Evolutionary conservation across 2,113 vertebrate species (phyloP).

Genomic region (Hepsetus odoe): DNA sequence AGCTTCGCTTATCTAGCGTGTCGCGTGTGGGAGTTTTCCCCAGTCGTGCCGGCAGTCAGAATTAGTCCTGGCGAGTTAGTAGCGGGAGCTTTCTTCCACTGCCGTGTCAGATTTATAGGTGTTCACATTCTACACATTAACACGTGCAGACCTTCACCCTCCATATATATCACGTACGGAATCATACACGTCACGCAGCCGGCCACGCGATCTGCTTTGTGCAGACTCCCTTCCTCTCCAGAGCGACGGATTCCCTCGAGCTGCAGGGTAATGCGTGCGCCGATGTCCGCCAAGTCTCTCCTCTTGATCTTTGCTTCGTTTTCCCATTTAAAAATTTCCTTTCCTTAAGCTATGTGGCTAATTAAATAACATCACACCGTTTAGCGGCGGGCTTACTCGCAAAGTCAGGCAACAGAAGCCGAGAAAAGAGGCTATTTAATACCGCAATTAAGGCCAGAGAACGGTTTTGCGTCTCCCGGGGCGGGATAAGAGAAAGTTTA

Average conservation of each 20-base stretch:
- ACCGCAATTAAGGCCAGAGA: slow-evolving; percentile 65
- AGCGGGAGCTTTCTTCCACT: background rate
- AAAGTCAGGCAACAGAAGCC: slow-evolving; percentile 59
- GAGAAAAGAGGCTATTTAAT: slow-evolving; percentile 69
- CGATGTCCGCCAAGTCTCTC: slow-evolving; percentile 19
- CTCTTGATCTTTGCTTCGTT: slow-evolving; percentile 45
- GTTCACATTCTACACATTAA: background rate
- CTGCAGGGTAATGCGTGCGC: background rate
- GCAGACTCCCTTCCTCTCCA: background rate
- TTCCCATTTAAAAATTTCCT: slow-evolving; percentile 43
- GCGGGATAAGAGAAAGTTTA: slow-evolving; percentile 49
- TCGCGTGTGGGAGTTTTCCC: slow-evolving; percentile 40
- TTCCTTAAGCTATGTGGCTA: slow-evolving; percentile 63
- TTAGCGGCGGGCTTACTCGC: slow-evolving; percentile 61
- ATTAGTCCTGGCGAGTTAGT: background rate
- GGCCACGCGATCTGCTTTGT: background rate
- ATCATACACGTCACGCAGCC: background rate
- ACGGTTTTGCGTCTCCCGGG: slow-evolving; percentile 55
- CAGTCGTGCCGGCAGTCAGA: background rate
- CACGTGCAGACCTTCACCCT: background rate
- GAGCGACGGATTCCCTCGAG: background rate
- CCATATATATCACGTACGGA: background rate
- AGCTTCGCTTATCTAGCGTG: slow-evolving; percentile 18
- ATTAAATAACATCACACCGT: slow-evolving; percentile 69
- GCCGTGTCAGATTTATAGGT: background rate